Base-by-base conservation (phyloP, 37 sponge, comb jelly and placozoan species). In the Chondrilla cf. caribensis region DNA sequence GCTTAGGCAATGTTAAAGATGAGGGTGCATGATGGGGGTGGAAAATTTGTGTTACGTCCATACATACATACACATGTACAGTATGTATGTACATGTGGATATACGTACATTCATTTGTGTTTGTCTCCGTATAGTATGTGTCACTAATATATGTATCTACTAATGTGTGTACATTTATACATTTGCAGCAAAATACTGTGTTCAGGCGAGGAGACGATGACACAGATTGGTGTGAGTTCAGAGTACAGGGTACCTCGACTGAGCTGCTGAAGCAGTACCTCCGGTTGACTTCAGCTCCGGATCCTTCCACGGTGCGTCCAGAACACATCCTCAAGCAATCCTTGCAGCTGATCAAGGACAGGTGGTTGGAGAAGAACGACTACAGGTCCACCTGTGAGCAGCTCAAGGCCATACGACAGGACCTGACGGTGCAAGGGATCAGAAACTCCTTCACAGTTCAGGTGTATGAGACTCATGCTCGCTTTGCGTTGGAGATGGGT, bases 401-500 rank as follows among this genome's bases (percentile, higher is more conserved):
- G 89, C 82, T 98, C 60, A 98, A 98, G 86, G 94, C 97, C 17
- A 96, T 98, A 40, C 43, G 99, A 81, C 99, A 98, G 71, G 99
- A 98, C 83, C 85, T 98, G 25, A 94, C 91, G 7, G 97, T 98
- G 41, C 99, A 98, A 76, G 80, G 85, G 41, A 92, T 96, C 55
- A 76, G 97, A 9, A 90, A 94, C 86, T 89, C 85, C 36, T 95
- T 98, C 65, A 91, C 99, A 17, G 97, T 98, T 17, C 59, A 84
- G 29, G 99, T 98, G 77, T 98, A 98, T 81, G 99, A 98, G 83
- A 90, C 91, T 19, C 99, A 98, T 77, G 99, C 89, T 4, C 80
- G 99, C 24, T 86, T 98, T 35, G 99, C 99, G 37, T 81, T 98
- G 54, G 90, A 96, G 83, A 93, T 89, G 86, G 90, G 92, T 43